Base-by-base conservation (phyloP, 1,140 invertebrate genomes). In the Periplaneta americana region DNA sequence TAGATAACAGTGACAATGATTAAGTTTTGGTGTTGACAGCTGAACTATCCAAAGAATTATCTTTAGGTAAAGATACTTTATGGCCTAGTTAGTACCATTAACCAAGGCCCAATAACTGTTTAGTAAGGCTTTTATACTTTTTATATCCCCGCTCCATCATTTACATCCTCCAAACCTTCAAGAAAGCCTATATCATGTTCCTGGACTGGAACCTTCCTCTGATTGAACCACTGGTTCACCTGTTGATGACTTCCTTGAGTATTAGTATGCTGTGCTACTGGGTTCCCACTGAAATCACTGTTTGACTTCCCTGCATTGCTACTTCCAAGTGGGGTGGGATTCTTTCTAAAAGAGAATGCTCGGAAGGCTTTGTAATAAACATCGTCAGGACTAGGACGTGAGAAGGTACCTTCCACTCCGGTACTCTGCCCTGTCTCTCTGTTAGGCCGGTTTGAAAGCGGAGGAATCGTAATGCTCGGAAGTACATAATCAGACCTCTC, bases 291-390 rank as follows among this genome's bases (percentile, higher is more conserved):
- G 28, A 32, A 31, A 33, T 32, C 28, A 33, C 6, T 34, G 34
- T 33, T 32, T 4, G 2, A 22, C 8, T 77, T 18, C 1, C 75
- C 34, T 13, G 5, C 75, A 31, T 34, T 77, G 5, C 31, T 37
- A 13, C 35, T 15, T 6, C 75, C 32, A 6, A 3, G 34, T 66
- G 57, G 57, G 31, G 75, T 37, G 5, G 35, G 77, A 11, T 36
- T 37, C 34, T 28, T 78, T 48, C 77, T 78, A 22, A 36, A 78
- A 11, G 77, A 78, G 34, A 78, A 78, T 4, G 77, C 32, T 15
- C 77, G 77, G 36, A 78, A 78, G 6, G 77, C 77, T 48, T 78
- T 36, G 11, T 78, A 78, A 48, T 78, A 78, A 15, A 78, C 32
- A 22, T 78, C 77, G 4, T 78, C 77, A 18, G 77, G 15, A 36